phyloP scores from a whole-genome alignment of 2,888 invertebrate genomes.

The Trachelus troglodyta region DNA sequence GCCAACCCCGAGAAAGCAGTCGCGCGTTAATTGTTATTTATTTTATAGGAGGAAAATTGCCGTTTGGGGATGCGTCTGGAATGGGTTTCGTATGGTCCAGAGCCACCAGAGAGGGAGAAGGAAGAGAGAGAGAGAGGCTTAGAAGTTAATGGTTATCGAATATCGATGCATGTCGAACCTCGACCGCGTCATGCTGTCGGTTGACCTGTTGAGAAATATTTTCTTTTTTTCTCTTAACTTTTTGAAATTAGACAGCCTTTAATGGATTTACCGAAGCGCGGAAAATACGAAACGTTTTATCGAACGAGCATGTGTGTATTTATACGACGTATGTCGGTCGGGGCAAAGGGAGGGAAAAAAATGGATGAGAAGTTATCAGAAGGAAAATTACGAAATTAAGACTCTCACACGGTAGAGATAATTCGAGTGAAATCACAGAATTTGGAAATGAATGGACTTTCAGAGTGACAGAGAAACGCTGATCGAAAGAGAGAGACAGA shows the following conservation, averaged over 20 bases:
- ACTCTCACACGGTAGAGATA: not conserved
- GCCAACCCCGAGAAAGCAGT: not conserved
- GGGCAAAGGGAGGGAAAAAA: not conserved
- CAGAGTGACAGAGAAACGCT: not conserved
- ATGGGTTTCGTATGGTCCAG: not conserved
- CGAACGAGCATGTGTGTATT: not conserved
- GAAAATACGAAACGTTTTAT: not conserved
- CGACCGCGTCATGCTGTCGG: not conserved
- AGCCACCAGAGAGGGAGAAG: not conserved
- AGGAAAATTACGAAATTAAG: not conserved
- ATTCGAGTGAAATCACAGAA: not conserved
- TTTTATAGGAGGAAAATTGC: constrained; percentile 14
- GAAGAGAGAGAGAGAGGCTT: not conserved
- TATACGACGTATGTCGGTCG: not conserved
- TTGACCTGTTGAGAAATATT: not conserved
- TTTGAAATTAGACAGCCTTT: not conserved
- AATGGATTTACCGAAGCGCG: not conserved
- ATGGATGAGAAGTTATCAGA: not conserved
- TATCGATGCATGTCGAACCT: constrained; percentile 1
- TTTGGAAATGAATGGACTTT: not conserved
- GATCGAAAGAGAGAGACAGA: not conserved
- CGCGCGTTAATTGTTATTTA: constrained; percentile 20
- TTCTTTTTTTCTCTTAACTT: not conserved
- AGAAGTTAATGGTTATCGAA: constrained; percentile 2
- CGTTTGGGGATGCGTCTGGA: not conserved